Evolutionary conservation across 2,113 vertebrate species (phyloP).

Genomic region (Lipophrys pholis): DNA sequence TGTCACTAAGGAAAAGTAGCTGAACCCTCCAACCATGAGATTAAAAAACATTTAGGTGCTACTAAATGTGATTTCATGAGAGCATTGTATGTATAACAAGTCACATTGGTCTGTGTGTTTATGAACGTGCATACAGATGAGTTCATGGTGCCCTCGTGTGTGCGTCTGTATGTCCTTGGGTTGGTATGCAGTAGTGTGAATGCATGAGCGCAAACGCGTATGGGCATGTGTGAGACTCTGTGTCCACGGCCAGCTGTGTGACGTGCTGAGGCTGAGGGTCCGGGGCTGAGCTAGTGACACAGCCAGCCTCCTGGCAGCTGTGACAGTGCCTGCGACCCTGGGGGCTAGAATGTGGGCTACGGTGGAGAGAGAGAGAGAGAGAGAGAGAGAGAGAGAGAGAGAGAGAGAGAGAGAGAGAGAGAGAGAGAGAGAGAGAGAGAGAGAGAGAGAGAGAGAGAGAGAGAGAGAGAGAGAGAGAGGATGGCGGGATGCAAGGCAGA

Average conservation of each 20-base stretch:
- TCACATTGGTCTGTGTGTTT: background rate
- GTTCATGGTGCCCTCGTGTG: conserved; percentile 13
- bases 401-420: background rate
- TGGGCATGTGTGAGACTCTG: conserved; percentile 66
- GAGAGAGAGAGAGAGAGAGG: background rate
- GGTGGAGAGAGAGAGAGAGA: background rate
- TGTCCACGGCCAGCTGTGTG: conserved; percentile 68
- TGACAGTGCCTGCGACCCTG: conserved; percentile 62
- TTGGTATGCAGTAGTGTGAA: conserved; percentile 59
- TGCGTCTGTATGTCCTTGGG: conserved; percentile 59
- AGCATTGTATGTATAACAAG: background rate
- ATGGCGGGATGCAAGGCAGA: background rate
- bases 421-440: too few species aligned
- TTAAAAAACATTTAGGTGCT: background rate
- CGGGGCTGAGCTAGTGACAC: conserved; percentile 55
- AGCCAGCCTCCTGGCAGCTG: conserved; percentile 73
- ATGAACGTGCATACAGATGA: conserved; percentile 8
- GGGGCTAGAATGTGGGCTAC: conserved; percentile 25
- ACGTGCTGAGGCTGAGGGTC: conserved; percentile 38
- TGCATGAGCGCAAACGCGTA: conserved; percentile 41
- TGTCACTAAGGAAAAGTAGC: background rate
- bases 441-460: too few species aligned
- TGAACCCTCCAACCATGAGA: background rate
- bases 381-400: too few species aligned
- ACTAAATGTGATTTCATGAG: background rate